Conservation (phyloP, 2,888 invertebrate species). For the Drosophila prostipennis region DNA sequence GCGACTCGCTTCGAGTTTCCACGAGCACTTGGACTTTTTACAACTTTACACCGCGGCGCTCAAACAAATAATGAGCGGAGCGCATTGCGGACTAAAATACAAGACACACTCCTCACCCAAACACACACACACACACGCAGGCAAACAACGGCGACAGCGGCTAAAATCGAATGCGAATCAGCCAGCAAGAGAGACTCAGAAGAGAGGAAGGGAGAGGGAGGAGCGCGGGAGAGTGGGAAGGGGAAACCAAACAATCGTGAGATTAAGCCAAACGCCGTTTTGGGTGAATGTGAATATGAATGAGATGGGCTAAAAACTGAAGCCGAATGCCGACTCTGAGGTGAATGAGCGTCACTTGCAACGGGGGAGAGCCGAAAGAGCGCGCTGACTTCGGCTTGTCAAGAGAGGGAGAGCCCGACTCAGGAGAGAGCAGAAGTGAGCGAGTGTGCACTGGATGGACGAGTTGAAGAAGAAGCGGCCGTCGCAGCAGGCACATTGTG, state of each 20-base stretch:
- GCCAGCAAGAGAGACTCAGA: constrained; percentile 61
- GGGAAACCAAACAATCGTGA: constrained; percentile 76
- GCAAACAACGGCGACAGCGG: constrained; percentile 54
- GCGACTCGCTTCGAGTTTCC: constrained; percentile 18
- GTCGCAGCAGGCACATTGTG: constrained; percentile 61
- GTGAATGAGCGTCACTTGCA: constrained; percentile 79
- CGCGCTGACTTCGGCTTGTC: constrained; percentile 21
- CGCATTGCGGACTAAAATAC: constrained; percentile 78
- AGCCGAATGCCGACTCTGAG: constrained; percentile 54
- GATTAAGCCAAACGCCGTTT: constrained; percentile 80
- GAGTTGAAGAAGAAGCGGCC: constrained; percentile 68
- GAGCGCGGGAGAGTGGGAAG: constrained; percentile 54
- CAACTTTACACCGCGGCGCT: constrained; percentile 84
- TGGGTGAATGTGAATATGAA: constrained; percentile 80
- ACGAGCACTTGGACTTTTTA: constrained; percentile 80
- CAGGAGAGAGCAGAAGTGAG: constrained; percentile 45
- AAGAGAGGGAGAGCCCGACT: constrained; percentile 20
- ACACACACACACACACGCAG: constrained; percentile 41
- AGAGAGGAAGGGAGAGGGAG: constrained; percentile 68
- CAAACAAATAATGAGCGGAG: constrained; percentile 83
- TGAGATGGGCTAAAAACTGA: constrained; percentile 64
- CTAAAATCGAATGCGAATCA: constrained; percentile 78
- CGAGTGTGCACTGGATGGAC: constrained; percentile 74
- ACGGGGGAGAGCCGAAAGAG: constrained; percentile 46
- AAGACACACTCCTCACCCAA: constrained; percentile 76